Evolutionary conservation across 1,140 invertebrate species (phyloP).

Genomic region (Drosophila grimshawi): DNA sequence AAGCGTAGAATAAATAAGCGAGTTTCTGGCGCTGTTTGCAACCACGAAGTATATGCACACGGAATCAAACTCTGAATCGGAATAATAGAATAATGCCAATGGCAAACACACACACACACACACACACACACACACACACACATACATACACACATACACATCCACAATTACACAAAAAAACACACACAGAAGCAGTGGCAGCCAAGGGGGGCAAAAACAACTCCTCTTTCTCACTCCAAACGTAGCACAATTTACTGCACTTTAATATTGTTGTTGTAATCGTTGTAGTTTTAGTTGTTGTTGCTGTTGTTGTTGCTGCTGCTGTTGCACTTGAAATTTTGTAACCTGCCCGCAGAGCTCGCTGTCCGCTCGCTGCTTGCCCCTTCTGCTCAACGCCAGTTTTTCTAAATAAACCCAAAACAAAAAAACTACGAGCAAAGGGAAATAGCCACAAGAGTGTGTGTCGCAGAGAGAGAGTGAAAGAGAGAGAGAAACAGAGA

Average conservation of each 20-base stretch:
- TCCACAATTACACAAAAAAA: background rate
- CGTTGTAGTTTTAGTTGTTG: conserved; percentile 54
- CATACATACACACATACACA: too few relatives aligned
- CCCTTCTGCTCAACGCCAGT: background rate
- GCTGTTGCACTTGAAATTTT: conserved; percentile 73
- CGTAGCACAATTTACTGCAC: conserved; percentile 55
- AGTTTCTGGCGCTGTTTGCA: conserved; percentile 26
- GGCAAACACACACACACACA: conserved; percentile 56
- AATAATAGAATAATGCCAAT: conserved; percentile 63
- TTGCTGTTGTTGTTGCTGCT: conserved; percentile 23
- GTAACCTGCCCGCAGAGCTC: conserved; percentile 53
- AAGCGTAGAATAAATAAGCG: conserved; percentile 29
- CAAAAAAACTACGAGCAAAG: conserved; percentile 11
- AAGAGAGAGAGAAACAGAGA: background rate
- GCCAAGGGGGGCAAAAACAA: conserved; percentile 49
- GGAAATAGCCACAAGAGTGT: background rate
- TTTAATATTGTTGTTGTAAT: conserved; percentile 25
- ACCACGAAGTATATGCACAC: conserved; percentile 42
- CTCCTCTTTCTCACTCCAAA: conserved; percentile 41
- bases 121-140: background rate
- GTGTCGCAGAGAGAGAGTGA: background rate
- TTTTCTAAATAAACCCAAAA: conserved; percentile 11
- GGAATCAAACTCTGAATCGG: conserved; percentile 25
- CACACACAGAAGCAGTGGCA: conserved; percentile 21
- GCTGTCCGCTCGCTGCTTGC: background rate